Base-by-base conservation (phyloP, 2,113 vertebrate genomes). In the Rhinolophus sinicus region DNA sequence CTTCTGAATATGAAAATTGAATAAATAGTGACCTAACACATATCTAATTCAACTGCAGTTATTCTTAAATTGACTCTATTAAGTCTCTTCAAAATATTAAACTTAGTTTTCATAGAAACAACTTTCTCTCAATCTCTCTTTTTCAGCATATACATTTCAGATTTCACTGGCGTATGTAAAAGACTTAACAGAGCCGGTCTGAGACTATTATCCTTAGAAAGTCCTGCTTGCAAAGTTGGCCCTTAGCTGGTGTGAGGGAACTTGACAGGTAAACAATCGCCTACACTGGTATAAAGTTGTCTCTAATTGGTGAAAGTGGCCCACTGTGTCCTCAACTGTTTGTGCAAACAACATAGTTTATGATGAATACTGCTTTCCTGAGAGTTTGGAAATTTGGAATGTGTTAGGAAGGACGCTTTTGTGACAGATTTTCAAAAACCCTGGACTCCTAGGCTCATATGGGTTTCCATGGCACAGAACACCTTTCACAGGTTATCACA, bases 21-120 rank as follows among this genome's bases (percentile, higher is more conserved):
- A 56, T 78, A 86, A 85, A 33, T 52, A 93, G 69, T 67, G 6
- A 18, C 56, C 56, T 69, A 88, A 56, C 10, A 67, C 26, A 88
- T 52, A 47, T 18, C 4, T 24, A 84, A 76, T 60, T 81, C 52
- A 76, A 65, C 22, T 52, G 4, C 4, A 92, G 76, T 80, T 65
- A 82, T 22, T 75, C 65, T 94, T 54, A 5, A 90, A n/a, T 67
- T 33, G 0, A 22, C 11, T 83, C 82, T 64, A 62, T 13, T 47
- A 88, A 35, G 2, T 76, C 11, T 50, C 11, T 93, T 81, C n/a
- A 93, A 93, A 95, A 64, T 80, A 56, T 81, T 67, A 69, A 80
- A 70, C 44, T 87, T 87, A 19, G 26, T 64, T 93, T 93, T 88
- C 56, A 93, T 13, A n/a, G 18, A 94, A 75, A 81, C 12, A 65